A percentile compares a stretch with the other conserved stretches of the same genome.
These are phyloP conservation scores for Mimachlamys varia DNA, from an alignment of 2,888 invertebrate genomes.

Conservation along the genomic window DNA sequence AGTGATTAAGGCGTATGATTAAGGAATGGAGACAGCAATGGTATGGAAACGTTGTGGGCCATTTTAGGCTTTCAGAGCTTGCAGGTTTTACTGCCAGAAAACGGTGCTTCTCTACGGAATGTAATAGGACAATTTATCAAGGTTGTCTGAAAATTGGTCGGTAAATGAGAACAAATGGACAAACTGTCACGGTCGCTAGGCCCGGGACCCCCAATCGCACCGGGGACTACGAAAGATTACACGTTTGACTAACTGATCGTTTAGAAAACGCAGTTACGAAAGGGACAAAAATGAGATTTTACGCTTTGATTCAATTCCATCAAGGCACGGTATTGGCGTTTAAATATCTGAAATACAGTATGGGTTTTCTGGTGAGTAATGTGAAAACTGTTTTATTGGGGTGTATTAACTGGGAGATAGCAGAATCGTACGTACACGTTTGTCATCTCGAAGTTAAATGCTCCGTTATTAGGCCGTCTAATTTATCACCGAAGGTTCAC, in stretches of 20 bases:
- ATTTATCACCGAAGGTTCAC: constrained; percentile 23
- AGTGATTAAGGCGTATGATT: constrained; percentile 3
- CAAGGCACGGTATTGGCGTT: constrained; percentile 21
- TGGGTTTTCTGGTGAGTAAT: constrained; percentile 28
- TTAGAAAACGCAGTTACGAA: constrained; percentile 36
- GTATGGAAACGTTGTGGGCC: background rate
- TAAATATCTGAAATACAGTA: constrained; percentile 31
- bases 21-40: background rate
- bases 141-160: constrained; percentile 21
- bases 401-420: constrained; percentile 14
- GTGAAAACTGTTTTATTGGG: constrained; percentile 31
- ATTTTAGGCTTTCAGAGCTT: constrained; percentile 17
- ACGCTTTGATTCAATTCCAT: constrained; percentile 36
- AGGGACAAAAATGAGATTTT: constrained; percentile 21
- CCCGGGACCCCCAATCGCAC: constrained; percentile 25
- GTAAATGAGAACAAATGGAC: constrained; percentile 28
- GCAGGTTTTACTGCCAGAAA: background rate
- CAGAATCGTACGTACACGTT: constrained; percentile 32
- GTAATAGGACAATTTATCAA: constrained; percentile 36
- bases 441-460: constrained; percentile 12
- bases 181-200: constrained; percentile 16
- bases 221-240: background rate
- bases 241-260: background rate
- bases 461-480: background rate
- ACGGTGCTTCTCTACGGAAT: background rate